Evolutionary conservation across 92 coral and sea anemone species (phyloP).

Genomic region (Phymanthus crucifer): DNA sequence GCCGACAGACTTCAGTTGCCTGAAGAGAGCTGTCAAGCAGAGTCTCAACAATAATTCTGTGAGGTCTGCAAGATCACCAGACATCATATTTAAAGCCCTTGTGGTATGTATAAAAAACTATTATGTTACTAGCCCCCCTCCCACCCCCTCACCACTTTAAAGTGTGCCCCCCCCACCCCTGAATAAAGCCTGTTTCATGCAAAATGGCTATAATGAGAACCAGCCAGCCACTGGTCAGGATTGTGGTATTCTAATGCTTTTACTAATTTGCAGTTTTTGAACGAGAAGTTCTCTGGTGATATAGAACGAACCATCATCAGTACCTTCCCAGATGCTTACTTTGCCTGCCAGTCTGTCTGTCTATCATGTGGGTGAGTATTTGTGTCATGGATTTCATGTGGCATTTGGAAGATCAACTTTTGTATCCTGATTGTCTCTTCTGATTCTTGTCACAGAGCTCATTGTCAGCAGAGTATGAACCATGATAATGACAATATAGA

Average conservation of each 20-base stretch:
- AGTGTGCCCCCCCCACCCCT: too few species aligned
- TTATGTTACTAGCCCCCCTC: too few species aligned
- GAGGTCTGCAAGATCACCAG: conserved; percentile 82
- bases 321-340: conserved; percentile 96
- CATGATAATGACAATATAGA: conserved; percentile 62
- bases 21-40: conserved; percentile 61
- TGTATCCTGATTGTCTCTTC: neutral
- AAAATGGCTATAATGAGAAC: too few species aligned
- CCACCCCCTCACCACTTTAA: too few species aligned
- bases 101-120: conserved; percentile 69
- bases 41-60: conserved; percentile 85
- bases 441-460: conserved; percentile 49
- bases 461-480: conserved; percentile 91
- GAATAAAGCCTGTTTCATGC: too few species aligned
- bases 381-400: neutral
- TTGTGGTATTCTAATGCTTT: neutral
- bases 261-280: conserved; percentile 66
- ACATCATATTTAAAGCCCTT: conserved; percentile 70
- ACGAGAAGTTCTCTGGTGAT: conserved; percentile 89
- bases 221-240: too few species aligned
- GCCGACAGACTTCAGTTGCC: conserved; percentile 73
- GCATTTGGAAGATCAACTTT: conserved; percentile 5
- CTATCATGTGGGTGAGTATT: conserved; percentile 85
- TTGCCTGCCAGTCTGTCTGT: conserved; percentile 85
- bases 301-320: conserved; percentile 70